Evolutionary conservation across 1,140 invertebrate genomes (phyloP).

Genomic region (Heliconius hermathena): DNA sequence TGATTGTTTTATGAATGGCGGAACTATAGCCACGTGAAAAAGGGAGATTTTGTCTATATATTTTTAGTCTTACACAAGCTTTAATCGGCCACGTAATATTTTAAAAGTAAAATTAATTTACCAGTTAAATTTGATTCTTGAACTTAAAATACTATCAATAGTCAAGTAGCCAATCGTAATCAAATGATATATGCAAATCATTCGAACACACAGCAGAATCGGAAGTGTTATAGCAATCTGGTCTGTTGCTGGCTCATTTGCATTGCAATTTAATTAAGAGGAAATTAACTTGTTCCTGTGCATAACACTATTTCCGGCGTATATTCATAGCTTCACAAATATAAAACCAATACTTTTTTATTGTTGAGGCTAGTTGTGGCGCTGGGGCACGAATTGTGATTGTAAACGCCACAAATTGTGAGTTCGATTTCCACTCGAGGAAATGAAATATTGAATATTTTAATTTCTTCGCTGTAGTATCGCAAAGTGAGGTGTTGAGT

Average conservation of each 20-base stretch:
- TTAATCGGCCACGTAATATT: background rate
- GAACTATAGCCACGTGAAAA: too few species aligned
- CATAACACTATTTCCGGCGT: constrained; percentile 20
- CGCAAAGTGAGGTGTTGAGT: background rate
- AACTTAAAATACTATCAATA: background rate
- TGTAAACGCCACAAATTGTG: background rate
- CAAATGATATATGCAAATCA: constrained; percentile 24
- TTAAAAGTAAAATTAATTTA: background rate
- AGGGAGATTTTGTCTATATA: too few species aligned
- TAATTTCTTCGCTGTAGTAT: too few species aligned
- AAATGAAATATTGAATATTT: too few species aligned
- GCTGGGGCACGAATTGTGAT: background rate
- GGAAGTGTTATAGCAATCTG: constrained; percentile 30
- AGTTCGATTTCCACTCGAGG: background rate
- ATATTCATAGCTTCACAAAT: constrained; percentile 24
- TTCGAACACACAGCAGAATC: constrained; percentile 19
- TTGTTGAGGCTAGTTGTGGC: background rate
- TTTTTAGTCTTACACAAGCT: too few species aligned
- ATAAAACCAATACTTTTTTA: constrained; percentile 17
- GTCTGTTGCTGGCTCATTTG: constrained; percentile 28
- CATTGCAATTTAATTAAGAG: constrained; percentile 32
- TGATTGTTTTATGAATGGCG: too few species aligned
- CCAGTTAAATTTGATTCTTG: background rate
- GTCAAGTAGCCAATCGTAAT: background rate
- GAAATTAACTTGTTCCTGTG: constrained; percentile 29